Percentiles rank a stretch among this genome's conserved stretches.
Conservation (phyloP, 1,140 invertebrate species). For the Oscheius sp. region DNA sequence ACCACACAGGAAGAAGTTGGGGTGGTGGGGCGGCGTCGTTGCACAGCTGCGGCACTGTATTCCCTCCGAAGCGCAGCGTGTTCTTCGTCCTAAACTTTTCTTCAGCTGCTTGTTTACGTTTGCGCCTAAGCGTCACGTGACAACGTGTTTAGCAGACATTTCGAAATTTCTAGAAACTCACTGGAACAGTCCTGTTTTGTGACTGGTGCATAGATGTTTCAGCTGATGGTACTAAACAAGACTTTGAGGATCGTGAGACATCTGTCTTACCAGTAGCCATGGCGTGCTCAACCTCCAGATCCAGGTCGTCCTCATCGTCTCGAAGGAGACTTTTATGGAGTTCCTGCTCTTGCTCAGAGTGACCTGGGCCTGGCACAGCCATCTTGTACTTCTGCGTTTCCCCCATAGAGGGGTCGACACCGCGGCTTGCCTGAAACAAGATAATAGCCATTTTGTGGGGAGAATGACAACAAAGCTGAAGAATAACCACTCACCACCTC, state of each 20-base stretch:
- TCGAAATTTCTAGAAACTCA: no score
- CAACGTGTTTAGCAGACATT: no score
- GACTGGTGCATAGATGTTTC: not conserved
- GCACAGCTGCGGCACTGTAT: slow-evolving; percentile 37
- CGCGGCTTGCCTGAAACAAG: not conserved
- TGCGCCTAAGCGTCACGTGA: no score
- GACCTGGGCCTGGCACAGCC: slow-evolving; percentile 55
- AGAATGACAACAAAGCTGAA: no score
- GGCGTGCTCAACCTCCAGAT: slow-evolving; percentile 26
- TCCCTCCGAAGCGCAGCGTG: slow-evolving; percentile 38
- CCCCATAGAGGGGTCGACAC: slow-evolving; percentile 41
- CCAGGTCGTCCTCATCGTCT: slow-evolving; percentile 39
- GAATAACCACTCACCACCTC: slow-evolving; percentile 45
- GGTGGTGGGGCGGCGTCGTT: slow-evolving; percentile 50
- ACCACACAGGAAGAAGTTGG: slow-evolving; percentile 49
- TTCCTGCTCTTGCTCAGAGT: slow-evolving; percentile 56
- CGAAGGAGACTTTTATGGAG: slow-evolving; percentile 51
- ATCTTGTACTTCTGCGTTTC: slow-evolving; percentile 60
- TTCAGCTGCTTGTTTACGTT: not conserved
- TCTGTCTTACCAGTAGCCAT: slow-evolving; percentile 16
- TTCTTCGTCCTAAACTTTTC: slow-evolving; percentile 16
- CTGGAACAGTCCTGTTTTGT: no score
- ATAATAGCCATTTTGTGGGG: not conserved
- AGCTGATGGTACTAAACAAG: slow-evolving; percentile 1
- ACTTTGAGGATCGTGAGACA: no score